These are phyloP conservation scores for Tachypleus tridentatus DNA, from an alignment of 1,140 invertebrate species.

Conservation along the genomic window DNA sequence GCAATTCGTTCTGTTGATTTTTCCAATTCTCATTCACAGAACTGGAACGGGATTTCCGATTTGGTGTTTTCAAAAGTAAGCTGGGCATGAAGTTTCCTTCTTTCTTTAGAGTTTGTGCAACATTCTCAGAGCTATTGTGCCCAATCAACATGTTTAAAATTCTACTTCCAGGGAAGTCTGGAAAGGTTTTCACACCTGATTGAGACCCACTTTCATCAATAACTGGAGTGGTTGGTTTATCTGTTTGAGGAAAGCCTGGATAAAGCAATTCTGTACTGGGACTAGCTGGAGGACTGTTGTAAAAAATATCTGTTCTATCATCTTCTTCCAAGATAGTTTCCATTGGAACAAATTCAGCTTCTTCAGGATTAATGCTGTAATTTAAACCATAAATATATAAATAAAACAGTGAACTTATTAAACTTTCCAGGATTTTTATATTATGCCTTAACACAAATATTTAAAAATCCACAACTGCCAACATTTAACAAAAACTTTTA, in stretches of 20 bases:
- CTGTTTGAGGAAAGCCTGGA: background rate
- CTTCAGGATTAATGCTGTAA: constrained; percentile 21
- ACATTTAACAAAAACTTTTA: no score
- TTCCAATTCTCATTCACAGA: background rate
- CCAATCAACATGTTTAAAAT: constrained; percentile 23
- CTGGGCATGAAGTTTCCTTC: constrained; percentile 7
- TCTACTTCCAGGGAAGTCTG: constrained; percentile 14
- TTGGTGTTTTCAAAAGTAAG: constrained; percentile 15
- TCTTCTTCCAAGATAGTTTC: constrained; percentile 25
- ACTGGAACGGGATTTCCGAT: constrained; percentile 2
- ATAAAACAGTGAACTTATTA: no score
- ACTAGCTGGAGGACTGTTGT: constrained; percentile 18
- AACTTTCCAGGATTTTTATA: no score
- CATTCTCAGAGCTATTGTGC: constrained; percentile 15
- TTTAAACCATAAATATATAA: no score
- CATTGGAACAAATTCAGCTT: constrained; percentile 25
- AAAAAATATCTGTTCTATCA: constrained; percentile 19
- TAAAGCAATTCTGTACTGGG: constrained; percentile 17
- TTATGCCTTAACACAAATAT: no score
- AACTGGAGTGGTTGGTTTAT: no score
- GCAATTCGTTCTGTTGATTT: no score
- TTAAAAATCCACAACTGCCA: no score
- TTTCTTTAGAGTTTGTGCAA: constrained; percentile 11
- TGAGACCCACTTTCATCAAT: background rate
- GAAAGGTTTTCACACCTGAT: constrained; percentile 11